Base-by-base conservation (phyloP, 1,140 invertebrate species). In the Drosophila saltans region DNA sequence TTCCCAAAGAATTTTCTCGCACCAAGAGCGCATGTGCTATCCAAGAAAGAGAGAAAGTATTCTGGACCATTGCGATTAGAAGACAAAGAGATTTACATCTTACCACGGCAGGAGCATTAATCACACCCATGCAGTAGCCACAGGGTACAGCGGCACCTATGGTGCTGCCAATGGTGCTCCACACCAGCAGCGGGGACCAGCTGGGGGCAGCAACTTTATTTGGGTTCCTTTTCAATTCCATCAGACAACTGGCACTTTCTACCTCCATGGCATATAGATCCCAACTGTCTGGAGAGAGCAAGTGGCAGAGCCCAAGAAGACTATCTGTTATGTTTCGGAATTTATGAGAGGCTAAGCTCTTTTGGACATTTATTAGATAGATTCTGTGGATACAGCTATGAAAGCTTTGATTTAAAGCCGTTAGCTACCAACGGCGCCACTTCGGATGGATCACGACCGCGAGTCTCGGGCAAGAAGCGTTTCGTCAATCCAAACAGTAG, bases 111-210 rank as follows among this genome's bases (percentile, higher is more conserved):
- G 76, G 82, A 64, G 96, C 95, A 92, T 98, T 98, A 39, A 98
- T 94, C 36, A 97, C 97, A 48, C 97, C 97, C 72, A 97, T 97
- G 80, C 97, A 97, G 90, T 96, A 98, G 52, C 97, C 97, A 74
- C 97, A 95, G 57, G 97, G 96, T 62, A 98, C 92, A 7, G 97
- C 96, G 11, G 95, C 95, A 30, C 97, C 97, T 8, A 98, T 72
- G 11, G 96, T 96, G 55, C 95, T 96, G 28, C 78, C 83, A 57
- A 75, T 24, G 4, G 73, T 74, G n/a, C 78, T 82, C 71, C 84
- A 81, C 2, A 75, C 62, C n/a, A 90, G 61, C 28, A 79, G 26
- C 1, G 48, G 55, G 1, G 78, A 75, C 86, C 86, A 90, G 26
- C 30, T 59, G 16, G 16, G 16, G 11, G 10, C 59, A n/a, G 45